Evolutionary conservation across 2,113 vertebrate species (phyloP).

Genomic region (Machaerirhynchus nigripectus): DNA sequence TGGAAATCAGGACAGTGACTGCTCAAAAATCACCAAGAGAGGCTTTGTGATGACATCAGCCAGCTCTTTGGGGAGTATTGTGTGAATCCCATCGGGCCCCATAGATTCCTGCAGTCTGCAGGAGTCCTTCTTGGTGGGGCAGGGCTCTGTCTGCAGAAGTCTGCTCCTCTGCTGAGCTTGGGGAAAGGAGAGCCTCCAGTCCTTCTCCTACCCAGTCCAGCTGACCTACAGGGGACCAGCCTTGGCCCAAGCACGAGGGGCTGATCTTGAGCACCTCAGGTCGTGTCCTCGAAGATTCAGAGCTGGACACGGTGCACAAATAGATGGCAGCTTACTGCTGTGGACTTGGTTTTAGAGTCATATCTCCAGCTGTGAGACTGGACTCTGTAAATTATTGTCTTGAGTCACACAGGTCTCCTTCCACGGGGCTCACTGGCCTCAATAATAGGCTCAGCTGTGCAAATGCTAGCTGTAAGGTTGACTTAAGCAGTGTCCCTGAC

Average conservation of each 20-base stretch:
- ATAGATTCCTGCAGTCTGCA: too few species aligned
- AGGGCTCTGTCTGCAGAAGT: neutral
- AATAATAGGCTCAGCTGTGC: neutral
- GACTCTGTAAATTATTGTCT: neutral
- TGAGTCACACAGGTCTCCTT: neutral
- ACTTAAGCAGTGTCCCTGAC: neutral
- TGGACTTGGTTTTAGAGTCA: neutral
- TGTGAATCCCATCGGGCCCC: neutral
- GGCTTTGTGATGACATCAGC: neutral
- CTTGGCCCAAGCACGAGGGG: neutral
- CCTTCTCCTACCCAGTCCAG: neutral
- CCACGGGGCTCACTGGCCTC: neutral
- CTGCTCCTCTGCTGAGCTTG: neutral
- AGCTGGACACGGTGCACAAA: rapidly evolving
- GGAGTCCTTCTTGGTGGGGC: neutral
- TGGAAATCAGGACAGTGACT: neutral
- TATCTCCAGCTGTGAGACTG: neutral
- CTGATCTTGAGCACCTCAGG: neutral
- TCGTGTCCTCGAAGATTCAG: neutral
- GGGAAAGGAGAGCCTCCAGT: neutral
- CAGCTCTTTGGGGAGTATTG: neutral
- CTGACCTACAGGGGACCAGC: neutral
- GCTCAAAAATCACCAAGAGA: neutral
- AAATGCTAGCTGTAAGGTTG: rapidly evolving
- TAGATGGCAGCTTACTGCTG: neutral